Base-by-base conservation (phyloP, 2,797 vertebrate genomes). In the Chrosomus eos region DNA sequence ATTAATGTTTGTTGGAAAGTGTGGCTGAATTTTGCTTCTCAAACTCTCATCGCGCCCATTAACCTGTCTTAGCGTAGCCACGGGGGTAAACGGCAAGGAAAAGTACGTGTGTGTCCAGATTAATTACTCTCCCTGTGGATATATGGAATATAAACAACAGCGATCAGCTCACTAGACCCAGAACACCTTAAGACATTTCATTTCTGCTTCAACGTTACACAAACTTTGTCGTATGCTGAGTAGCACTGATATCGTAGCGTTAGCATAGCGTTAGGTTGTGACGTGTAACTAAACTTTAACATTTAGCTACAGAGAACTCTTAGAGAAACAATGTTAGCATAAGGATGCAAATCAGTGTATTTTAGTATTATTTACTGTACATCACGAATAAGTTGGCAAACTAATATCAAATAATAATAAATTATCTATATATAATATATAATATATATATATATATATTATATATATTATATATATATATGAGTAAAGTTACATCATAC, bases 81-180 rank as follows among this genome's bases (percentile, higher is more conserved):
- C 40, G 40, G 77, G 89, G 67, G 23, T 75, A 78, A 81, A 84
- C 62, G 53, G 71, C 67, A 79, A 80, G 53, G 28, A 77, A 28
- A 82, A 18, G 74, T 81, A 76, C 51, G 82, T 66, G 23, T 75
- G 85, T 73, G 60, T 78, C 70, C 36, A 40, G 55, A 74, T 85
- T 88, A 86, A 90, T 88, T 89, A 89, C 84, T 70, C 45, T 86
- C 78, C 87, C 66, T 53, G 71, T 43, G 76, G 89, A 84, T 87
- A 75, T 81, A 88, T 86, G 66, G 72, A 90, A 89, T 86, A 86
- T 88, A 90, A 90, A 90, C 87, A 89, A 70, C 73, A 75, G 82
- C 23, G 77, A 86, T 88, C 83, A 86, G 84, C 77, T 88, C 80
- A 83, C 82, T 26, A 53, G 58, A 78, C 75, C 81, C 81, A 66